Base-by-base conservation (phyloP, 2,113 vertebrate genomes). In the Grus americana region DNA sequence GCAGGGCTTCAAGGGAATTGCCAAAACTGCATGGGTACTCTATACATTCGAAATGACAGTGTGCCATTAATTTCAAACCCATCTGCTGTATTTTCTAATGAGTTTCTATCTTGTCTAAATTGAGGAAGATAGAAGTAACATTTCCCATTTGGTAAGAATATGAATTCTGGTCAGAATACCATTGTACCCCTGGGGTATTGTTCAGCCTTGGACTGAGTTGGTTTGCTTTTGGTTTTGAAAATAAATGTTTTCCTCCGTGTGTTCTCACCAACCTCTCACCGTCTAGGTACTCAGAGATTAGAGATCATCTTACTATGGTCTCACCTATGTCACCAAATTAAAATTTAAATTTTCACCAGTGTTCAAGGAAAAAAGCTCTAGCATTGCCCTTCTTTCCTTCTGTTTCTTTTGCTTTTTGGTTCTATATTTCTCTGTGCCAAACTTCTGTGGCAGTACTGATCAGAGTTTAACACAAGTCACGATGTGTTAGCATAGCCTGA, bases 61-160 rank as follows among this genome's bases (percentile, higher is more conserved):
- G 26, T 83, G 65, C 54, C 52, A 74, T 73, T 95, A 49, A 84
- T 81, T 95, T 92, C 62, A 82, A 88, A 88, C 70, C 50, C 36
- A 38, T 24, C 22, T 58, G 36, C 44, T 88, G 42, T 23, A 47
- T 81, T 92, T 94, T 78, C 71, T 81, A 30, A 36, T 84, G 79
- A 68, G 55, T 81, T 90, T 89, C 90, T 50, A 42, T 36, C 65
- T 93, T 23, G 76, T 72, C 74, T 65, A 46, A 89, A 44, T 85
- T 59, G 34, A 87, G 49, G 81, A 73, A 94, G 81, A 81, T 70
- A 44, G 75, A 36, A 58, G 7, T 20, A 75, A 29, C 84, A 65
- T 65, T 83, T 84, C 47, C 47, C 50, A 72, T 94, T 95, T 61
- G 63, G 59, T 86, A 79, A 79, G 73, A 92, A 86, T 30, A 66